Conservation (phyloP, 2,113 vertebrate genomes). For the Sialia sialis region DNA sequence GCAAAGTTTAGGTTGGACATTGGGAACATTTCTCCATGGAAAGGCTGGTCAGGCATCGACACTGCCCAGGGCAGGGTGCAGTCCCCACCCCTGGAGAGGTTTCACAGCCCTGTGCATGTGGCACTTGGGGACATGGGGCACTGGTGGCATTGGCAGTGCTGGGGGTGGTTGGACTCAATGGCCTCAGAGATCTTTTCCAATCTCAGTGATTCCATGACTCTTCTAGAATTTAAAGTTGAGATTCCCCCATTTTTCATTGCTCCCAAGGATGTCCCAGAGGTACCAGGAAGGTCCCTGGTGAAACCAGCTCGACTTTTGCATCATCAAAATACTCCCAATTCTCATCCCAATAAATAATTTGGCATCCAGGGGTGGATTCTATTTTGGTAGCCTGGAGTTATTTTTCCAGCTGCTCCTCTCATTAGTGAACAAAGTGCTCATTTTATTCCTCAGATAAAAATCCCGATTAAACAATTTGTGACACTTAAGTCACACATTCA, state of each 20-base stretch:
- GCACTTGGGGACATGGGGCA: background rate
- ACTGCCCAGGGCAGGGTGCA: background rate
- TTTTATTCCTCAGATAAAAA: constrained; percentile 47
- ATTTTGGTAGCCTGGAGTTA: background rate
- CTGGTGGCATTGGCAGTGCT: background rate
- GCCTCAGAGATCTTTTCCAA: background rate
- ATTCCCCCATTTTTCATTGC: background rate
- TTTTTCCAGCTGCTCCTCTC: constrained; percentile 53
- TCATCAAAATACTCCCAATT: background rate
- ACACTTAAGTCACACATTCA: constrained; percentile 48
- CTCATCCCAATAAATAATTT: background rate
- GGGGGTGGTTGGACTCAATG: fast-evolving
- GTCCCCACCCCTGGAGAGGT: fast-evolving
- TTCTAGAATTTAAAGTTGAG: background rate
- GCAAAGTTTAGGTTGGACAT: background rate
- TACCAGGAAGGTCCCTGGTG: background rate
- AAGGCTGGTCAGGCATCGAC: background rate
- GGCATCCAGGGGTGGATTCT: background rate
- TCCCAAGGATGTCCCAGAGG: background rate
- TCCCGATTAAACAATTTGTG: background rate
- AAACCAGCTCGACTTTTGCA: background rate
- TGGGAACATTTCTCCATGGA: background rate
- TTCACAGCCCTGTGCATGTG: background rate
- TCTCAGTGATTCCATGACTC: background rate
- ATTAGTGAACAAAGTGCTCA: constrained; percentile 40